A percentile compares a stretch with the other conserved stretches of the same genome.
Evolutionary conservation across 2,113 vertebrate genomes (phyloP).

Genomic region (Heteronetta atricapilla): DNA sequence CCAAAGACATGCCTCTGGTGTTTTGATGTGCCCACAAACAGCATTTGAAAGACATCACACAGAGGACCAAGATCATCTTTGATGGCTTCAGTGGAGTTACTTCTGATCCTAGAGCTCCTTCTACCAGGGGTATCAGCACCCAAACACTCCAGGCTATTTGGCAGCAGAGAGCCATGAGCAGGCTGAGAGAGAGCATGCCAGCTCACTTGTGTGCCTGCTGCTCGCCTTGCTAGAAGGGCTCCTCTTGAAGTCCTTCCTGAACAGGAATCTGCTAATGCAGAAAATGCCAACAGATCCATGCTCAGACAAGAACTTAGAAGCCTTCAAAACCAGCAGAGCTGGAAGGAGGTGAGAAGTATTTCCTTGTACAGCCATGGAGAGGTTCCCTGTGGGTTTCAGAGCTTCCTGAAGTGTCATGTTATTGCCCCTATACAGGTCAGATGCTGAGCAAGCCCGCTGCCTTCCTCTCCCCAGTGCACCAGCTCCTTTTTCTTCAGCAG

Average conservation of each 20-base stretch:
- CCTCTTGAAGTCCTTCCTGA: neutral
- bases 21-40: constrained; percentile 24
- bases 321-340: neutral
- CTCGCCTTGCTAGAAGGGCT: neutral
- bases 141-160: neutral
- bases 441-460: neutral
- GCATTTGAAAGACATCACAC: neutral
- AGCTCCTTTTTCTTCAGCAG: neutral
- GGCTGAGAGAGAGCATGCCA: neutral
- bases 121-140: neutral
- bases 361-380: neutral
- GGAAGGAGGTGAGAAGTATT: neutral
- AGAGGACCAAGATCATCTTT: neutral
- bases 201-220: neutral
- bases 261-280: neutral
- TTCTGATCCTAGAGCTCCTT: neutral
- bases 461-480: neutral
- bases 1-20: constrained; percentile 3
- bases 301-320: neutral
- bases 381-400: neutral
- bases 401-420: neutral
- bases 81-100: neutral
- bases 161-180: neutral
- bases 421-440: neutral
- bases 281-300: neutral